These are phyloP conservation scores for Lathamus discolor DNA, from an alignment of 2,113 vertebrate species.

Conservation along the genomic window DNA sequence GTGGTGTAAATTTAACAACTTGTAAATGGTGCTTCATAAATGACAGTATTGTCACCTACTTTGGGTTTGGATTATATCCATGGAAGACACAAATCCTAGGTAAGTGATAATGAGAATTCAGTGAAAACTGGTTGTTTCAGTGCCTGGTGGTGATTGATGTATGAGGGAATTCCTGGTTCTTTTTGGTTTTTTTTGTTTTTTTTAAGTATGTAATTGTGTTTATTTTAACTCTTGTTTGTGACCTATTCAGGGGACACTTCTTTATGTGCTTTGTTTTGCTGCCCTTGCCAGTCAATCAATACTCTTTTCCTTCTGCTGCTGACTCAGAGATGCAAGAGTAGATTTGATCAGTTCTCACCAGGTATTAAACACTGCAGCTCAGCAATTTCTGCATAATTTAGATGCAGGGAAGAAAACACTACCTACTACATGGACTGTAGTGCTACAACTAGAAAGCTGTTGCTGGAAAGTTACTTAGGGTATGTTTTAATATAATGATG, in stretches of 20 bases:
- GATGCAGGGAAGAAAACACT: not conserved
- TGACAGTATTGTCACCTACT: not conserved
- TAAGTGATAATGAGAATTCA: not conserved
- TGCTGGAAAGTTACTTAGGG: not conserved
- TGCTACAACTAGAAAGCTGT: not conserved
- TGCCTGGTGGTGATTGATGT: not conserved
- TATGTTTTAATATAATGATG: not conserved
- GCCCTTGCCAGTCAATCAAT: not conserved
- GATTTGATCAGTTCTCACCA: not conserved
- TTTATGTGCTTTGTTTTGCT: not conserved
- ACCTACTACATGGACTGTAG: not conserved
- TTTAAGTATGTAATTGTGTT: not conserved
- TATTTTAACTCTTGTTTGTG: not conserved
- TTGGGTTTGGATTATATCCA: not conserved
- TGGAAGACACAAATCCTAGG: not conserved
- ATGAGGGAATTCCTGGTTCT: not conserved
- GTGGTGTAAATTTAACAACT: not conserved
- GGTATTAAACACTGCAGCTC: not conserved
- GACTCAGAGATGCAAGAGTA: not conserved
- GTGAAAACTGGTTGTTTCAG: not conserved
- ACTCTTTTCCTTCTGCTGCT: not conserved
- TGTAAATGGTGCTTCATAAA: not conserved
- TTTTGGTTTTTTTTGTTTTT: not conserved
- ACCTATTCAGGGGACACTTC: not conserved
- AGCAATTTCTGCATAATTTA: not conserved